Percentiles rank a stretch among this genome's conserved stretches.
Conservation (phyloP, 2,888 invertebrate species). For the Drosophila maculinotata region DNA sequence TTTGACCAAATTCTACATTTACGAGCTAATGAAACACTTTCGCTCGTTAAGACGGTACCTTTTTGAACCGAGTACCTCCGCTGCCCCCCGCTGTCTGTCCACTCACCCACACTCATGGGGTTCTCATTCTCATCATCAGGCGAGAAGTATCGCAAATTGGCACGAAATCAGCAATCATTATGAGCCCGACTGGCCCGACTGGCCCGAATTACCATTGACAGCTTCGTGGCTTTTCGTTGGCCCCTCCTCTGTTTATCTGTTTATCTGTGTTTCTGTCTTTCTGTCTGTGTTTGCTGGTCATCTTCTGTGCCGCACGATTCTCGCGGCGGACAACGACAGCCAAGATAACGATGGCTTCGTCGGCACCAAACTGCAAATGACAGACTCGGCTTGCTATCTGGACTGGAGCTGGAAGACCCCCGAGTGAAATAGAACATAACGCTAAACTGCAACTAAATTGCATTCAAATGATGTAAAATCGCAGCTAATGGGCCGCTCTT, state of each 20-base stretch:
- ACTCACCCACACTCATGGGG: background rate
- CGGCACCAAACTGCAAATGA: slow-evolving; percentile 43
- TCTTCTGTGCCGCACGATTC: slow-evolving; percentile 76
- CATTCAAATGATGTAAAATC: slow-evolving; percentile 77
- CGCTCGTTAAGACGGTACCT: slow-evolving; percentile 65
- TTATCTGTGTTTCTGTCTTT: too few species aligned
- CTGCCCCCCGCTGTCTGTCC: background rate
- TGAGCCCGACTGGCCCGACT: slow-evolving; percentile 41
- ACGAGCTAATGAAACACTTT: slow-evolving; percentile 71
- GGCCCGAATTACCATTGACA: slow-evolving; percentile 68
- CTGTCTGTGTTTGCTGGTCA: slow-evolving; percentile 32
- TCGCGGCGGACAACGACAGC: slow-evolving; percentile 14
- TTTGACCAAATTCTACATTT: slow-evolving; percentile 61
- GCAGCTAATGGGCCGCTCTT: slow-evolving; percentile 70
- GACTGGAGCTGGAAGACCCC: slow-evolving; percentile 22
- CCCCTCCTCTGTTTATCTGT: slow-evolving; percentile 3
- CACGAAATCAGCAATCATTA: slow-evolving; percentile 55
- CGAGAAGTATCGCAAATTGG: slow-evolving; percentile 67
- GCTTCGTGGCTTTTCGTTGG: slow-evolving; percentile 29
- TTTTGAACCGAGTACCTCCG: slow-evolving; percentile 26
- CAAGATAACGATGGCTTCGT: slow-evolving; percentile 18
- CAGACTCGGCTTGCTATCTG: slow-evolving; percentile 22
- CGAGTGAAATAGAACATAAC: slow-evolving; percentile 73
- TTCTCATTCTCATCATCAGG: slow-evolving; percentile 18
- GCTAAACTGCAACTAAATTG: slow-evolving; percentile 76